phyloP scores from a whole-genome alignment of 2,888 invertebrate genomes.

The Rhamphomyia laevipes region DNA sequence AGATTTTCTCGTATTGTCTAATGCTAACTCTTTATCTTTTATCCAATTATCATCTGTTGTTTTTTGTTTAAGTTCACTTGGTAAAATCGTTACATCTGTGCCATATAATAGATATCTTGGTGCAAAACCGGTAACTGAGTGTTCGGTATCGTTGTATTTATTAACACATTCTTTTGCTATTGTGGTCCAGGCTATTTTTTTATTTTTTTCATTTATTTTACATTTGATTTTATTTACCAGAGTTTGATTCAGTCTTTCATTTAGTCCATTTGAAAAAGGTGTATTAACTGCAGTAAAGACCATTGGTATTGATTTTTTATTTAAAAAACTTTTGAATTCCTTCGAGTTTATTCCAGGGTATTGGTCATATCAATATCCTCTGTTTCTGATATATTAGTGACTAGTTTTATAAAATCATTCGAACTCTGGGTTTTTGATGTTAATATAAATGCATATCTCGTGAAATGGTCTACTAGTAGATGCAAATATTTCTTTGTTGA shows the following conservation, averaged over 20 bases:
- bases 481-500: constrained; percentile 25
- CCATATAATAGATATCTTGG: not conserved
- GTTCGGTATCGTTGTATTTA: constrained; percentile 1
- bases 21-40: too few relatives aligned
- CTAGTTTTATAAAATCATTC: constrained; percentile 22
- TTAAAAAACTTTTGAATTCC: constrained; percentile 22
- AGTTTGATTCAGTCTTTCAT: constrained; percentile 13
- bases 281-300: constrained; percentile 13
- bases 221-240: not conserved
- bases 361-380: constrained; percentile 20
- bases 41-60: too few relatives aligned
- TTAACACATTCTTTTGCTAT: not conserved
- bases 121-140: too few relatives aligned
- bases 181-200: not conserved
- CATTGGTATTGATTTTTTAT: constrained; percentile 12
- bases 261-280: constrained; percentile 13
- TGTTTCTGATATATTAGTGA: constrained; percentile 11
- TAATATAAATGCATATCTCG: constrained; percentile 16
- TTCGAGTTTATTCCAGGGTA: constrained; percentile 24
- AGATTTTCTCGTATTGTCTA: too few relatives aligned
- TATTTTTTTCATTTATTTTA: not conserved
- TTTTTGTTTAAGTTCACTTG: too few relatives aligned
- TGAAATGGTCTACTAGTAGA: constrained; percentile 17
- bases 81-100: not conserved
- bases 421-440: constrained; percentile 22